Base-by-base conservation (phyloP, 2,113 vertebrate species). In the Periophthalmodon schlosseri region DNA sequence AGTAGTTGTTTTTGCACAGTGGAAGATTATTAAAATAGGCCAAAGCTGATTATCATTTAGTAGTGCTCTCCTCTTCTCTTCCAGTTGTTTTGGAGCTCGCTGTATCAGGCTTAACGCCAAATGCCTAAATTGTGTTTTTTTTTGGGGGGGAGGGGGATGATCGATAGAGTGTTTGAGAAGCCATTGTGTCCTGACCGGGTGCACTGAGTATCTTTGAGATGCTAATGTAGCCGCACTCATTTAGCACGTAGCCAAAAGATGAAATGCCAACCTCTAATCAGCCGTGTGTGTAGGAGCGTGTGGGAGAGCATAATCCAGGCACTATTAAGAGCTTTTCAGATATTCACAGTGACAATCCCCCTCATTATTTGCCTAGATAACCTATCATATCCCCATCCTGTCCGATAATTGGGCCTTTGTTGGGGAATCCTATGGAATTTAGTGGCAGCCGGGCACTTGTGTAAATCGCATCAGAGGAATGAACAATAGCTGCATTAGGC, bases 171-270 rank as follows among this genome's bases (percentile, higher is more conserved):
- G 72, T 83, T 82, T 79, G 85, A 88, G 83, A 79, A 82, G 78
- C 83, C 81, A 94, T 95, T 95, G 91, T 95, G 86, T 92, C 89
- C 93, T 89, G 92, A 88, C 92, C 93, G 46, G 84, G 71, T 63
- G 58, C 92, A 82, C 94, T 93, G 91, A 91, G 93, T 82, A 94
- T 95, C 94, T 96, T 97, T 97, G 93, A 97, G 92, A 96, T 97
- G 95, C 92, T 96, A 96, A 98, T 98, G 94, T 5, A 28, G 91
- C 94, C 93, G 93, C 93, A 95, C 96, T 96, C 93, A 93, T 92
- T 92, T 90, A 88, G 74, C 78, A 71, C 82, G 75, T 85, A 78
- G 83, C 89, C 85, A 85, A 60, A 60, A 94, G 91, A 94, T 91
- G 94, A 95, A 93, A 87, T 91, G 89, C 86, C 86, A 91, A 89